Base-by-base conservation (phyloP, 2,888 invertebrate species). In the Odontothrips loti region DNA sequence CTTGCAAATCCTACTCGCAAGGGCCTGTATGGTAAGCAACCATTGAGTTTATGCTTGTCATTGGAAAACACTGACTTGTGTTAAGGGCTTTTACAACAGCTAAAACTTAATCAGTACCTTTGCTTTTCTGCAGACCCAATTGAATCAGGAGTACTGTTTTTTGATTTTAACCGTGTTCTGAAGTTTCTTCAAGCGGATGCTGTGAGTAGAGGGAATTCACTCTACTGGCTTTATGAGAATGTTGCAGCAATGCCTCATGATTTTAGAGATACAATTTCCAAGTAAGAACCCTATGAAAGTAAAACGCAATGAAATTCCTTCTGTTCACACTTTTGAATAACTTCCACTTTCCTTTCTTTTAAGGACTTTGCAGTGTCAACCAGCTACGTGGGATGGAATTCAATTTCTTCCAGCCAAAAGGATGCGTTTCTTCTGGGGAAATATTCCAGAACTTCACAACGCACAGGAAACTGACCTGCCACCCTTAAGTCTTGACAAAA, bases 181-280 rank as follows among this genome's bases (percentile, higher is more conserved):
- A 75, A 75, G 4, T 6, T 8, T 75, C 68, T 75, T 0, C 68
- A 75, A 75, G 68, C 68, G 27, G n/a, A n/a, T 11, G 68, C 68
- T 11, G 8, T 75, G 23, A 23, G 27, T 12, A 10, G 12, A 11
- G 68, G 68, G 12, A 75, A 27, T 11, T 8, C 23, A 23, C 27
- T 75, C 27, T 75, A 27, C 23, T 75, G 68, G 68, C 27, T 75
- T 1, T 75, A 11, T 27, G 68, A 75, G 23, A 75, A 75, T 75
- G 68, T 75, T 8, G 27, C 27, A 27, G 8, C 68, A 9, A 75
- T 75, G 68, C 68, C 68, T 27, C 68, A 23, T 27, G 27, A 75
- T 12, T 75, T 75, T 12, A 75, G 68, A 27, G 68, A 75, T 12
- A 75, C 68, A n/a, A 75, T 75, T 27, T 75, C 68, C n/a, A 75